Evolutionary conservation across 2,113 vertebrate species (phyloP), one percentile per base, ranked within the genome.

Genomic region (Megaceryle torquata): DNA sequence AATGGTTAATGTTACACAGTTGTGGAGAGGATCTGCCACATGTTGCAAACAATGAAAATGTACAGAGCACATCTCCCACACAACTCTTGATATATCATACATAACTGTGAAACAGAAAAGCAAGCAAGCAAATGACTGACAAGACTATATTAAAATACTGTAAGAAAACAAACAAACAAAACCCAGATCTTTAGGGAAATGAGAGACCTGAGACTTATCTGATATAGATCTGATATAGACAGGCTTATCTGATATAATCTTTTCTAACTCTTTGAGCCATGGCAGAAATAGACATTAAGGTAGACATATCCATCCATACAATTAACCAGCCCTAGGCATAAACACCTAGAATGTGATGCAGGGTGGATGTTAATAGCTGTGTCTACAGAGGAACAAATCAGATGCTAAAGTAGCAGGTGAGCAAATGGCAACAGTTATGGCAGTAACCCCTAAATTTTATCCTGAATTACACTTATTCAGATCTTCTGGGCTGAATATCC

Each of bases 31-130:
- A 64, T 59, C 31, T 85, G 70, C 11, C 29, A 61, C 12, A 33
- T 28, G 33, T 82, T 71, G 51, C 53, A 63, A 90, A 37, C 29
- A 80, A 56, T 35, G n/a, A 56, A 76, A 83, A 43, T 5, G 5
- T 64, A n/a, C 39, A 51, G 12, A 0, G 0, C 20, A 17, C 5
- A 1, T 57, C 25, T 78, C 18, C 15, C 19, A 33, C 28, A 82
- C 6, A 63, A 46, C 12, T 54, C 8, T 18, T 50, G 18, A 37
- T 74, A 24, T 12, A 37, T 44, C 13, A n/a, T 16, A 37, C 8
- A 2, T 28, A 59, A 41, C 15, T 51, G 18, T 67, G 41, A 86
- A 88, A 51, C 19, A 85, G 53, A 71, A 82, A 76, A 80, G 9
- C 8, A 67, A 65, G 18, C 3, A 41, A 74, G 11, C 2, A 43